phyloP scores from a whole-genome alignment of 2,797 vertebrate species.

The Brachyalestes nurse region DNA sequence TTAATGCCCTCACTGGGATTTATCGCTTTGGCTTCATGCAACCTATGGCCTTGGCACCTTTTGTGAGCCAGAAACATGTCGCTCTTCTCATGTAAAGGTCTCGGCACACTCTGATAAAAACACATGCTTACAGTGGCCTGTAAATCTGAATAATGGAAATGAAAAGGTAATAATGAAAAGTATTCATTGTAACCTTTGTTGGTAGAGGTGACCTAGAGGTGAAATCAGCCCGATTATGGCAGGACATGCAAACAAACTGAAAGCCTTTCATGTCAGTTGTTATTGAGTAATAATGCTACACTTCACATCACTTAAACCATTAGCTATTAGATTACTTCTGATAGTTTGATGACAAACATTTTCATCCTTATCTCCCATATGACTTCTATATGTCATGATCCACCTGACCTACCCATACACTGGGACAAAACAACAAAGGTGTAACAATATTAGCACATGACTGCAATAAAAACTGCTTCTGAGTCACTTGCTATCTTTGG shows the following conservation, averaged over 20 bases:
- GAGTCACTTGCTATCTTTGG: too few species aligned
- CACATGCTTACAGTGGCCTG: neutral
- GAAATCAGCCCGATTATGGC: neutral
- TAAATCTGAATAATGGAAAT: neutral
- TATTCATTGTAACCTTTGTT: neutral
- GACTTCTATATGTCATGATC: neutral
- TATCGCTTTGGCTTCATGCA: neutral
- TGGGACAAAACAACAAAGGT: too few species aligned
- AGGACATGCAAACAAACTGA: neutral
- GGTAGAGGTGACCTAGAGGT: neutral
- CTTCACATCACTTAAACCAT: neutral
- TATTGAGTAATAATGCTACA: neutral
- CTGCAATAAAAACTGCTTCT: too few species aligned
- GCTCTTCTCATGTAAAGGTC: neutral
- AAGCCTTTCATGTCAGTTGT: neutral
- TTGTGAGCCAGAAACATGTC: neutral
- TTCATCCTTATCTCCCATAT: too few species aligned
- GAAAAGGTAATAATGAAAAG: neutral
- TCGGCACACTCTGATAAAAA: neutral
- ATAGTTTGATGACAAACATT: too few species aligned
- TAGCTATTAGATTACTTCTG: too few species aligned
- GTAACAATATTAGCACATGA: too few species aligned
- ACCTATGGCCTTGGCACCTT: neutral
- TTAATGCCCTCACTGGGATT: neutral
- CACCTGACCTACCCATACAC: neutral